Conservation (phyloP, 2,888 invertebrate genomes). For the Coecobrya sp. region DNA sequence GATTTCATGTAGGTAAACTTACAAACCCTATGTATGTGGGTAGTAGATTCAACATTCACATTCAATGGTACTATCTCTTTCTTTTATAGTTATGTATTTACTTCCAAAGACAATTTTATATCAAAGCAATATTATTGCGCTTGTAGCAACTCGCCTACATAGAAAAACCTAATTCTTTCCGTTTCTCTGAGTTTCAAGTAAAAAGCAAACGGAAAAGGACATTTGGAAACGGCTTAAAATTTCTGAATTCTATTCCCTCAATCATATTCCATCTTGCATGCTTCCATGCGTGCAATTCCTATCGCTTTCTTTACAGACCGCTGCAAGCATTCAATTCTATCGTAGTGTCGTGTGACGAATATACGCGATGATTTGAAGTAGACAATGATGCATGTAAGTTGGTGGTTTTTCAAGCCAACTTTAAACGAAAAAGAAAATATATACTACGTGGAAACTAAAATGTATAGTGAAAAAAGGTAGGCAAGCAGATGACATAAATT, state of each 20-base stretch:
- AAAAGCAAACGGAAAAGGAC: constrained; percentile 69
- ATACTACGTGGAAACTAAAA: constrained; percentile 10
- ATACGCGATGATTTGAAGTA: constrained; percentile 5
- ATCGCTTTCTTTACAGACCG: constrained; percentile 44
- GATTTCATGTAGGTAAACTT: neutral
- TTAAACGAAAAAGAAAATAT: neutral
- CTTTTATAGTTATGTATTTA: neutral
- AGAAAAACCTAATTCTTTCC: constrained; percentile 67
- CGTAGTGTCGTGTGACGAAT: neutral
- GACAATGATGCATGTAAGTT: constrained; percentile 31
- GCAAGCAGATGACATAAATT: constrained; percentile 68
- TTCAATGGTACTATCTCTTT: neutral
- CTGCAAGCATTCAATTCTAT: constrained; percentile 11
- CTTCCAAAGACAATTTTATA: constrained; percentile 1
- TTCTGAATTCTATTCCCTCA: constrained; percentile 65
- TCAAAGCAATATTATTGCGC: neutral
- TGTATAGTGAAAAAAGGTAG: constrained; percentile 60
- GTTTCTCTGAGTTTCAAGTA: constrained; percentile 72
- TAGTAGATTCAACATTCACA: no score
- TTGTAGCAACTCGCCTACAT: constrained; percentile 45
- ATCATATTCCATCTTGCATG: constrained; percentile 60
- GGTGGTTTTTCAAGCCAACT: constrained; percentile 29
- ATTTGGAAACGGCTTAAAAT: constrained; percentile 78
- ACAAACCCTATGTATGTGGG: neutral
- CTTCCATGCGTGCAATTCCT: constrained; percentile 18